Percentiles rank a stretch among this genome's conserved stretches.
Evolutionary conservation across 2,113 vertebrate species (phyloP).

Genomic region (Pelmatolapia mariae): DNA sequence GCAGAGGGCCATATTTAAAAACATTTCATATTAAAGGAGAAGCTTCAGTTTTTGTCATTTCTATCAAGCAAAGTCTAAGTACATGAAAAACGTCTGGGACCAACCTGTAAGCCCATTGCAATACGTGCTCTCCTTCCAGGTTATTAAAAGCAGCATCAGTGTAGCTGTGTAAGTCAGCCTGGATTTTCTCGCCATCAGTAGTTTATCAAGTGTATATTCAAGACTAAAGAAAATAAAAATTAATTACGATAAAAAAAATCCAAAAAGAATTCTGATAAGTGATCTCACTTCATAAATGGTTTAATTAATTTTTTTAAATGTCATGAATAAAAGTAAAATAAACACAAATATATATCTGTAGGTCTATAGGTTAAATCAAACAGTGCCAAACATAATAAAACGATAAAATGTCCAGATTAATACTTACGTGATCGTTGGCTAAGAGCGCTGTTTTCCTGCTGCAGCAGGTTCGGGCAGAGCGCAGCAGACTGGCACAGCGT

Average conservation of each 20-base stretch:
- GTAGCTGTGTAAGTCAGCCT: neutral
- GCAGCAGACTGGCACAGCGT: neutral
- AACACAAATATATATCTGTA: neutral
- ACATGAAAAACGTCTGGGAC: neutral
- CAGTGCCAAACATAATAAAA: neutral
- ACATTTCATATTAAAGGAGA: neutral
- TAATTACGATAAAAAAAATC: neutral
- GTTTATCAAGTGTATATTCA: neutral
- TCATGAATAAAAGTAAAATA: neutral
- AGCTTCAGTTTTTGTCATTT: neutral
- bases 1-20: neutral
- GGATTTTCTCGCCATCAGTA: neutral
- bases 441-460: neutral
- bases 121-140: neutral
- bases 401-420: neutral
- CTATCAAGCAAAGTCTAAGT: neutral
- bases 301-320: neutral
- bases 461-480: neutral
- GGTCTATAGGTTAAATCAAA: neutral
- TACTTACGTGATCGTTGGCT: neutral
- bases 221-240: neutral
- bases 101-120: conserved; percentile 16
- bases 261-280: neutral
- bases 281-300: neutral
- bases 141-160: conserved; percentile 22